phyloP scores from a whole-genome alignment of 2,888 invertebrate species.

The Andrena marginata region DNA sequence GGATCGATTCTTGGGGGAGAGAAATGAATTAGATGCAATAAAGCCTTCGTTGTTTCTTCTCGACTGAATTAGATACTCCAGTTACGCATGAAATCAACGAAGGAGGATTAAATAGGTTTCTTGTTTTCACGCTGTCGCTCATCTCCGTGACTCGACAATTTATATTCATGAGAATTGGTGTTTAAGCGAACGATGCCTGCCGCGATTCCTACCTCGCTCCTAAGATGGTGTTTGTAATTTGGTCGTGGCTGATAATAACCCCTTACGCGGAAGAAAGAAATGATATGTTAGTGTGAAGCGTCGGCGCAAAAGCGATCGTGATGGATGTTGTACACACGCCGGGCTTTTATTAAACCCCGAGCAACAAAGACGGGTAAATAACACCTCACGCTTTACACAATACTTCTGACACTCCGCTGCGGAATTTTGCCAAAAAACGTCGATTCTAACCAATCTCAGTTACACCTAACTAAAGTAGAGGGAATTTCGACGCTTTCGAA shows the following conservation, averaged over 20 bases:
- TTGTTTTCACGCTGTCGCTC: conserved; percentile 44
- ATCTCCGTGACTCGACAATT: conserved; percentile 67
- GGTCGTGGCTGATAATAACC: conserved; percentile 62
- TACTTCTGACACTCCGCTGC: background rate
- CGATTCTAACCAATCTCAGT: conserved; percentile 1
- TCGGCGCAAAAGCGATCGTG: conserved; percentile 55
- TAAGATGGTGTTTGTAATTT: conserved; percentile 59
- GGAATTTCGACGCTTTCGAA: too few species aligned
- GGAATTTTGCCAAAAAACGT: background rate
- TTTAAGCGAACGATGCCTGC: conserved; percentile 41
- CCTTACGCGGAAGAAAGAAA: conserved; percentile 52
- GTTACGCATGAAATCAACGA: conserved; percentile 42
- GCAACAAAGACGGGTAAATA: conserved; percentile 7
- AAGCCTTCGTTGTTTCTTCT: background rate
- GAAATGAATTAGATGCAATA: background rate
- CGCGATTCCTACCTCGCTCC: conserved; percentile 51
- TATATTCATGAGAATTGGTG: conserved; percentile 78
- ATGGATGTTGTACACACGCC: conserved; percentile 44
- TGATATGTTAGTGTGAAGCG: conserved; percentile 63
- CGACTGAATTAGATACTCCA: conserved; percentile 25
- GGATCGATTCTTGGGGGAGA: background rate
- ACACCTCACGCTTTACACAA: background rate
- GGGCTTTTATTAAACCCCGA: conserved; percentile 35
- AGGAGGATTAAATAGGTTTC: conserved; percentile 43
- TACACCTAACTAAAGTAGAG: background rate